phyloP scores from a whole-genome alignment of 2,113 vertebrate species.

The Garra rufa region DNA sequence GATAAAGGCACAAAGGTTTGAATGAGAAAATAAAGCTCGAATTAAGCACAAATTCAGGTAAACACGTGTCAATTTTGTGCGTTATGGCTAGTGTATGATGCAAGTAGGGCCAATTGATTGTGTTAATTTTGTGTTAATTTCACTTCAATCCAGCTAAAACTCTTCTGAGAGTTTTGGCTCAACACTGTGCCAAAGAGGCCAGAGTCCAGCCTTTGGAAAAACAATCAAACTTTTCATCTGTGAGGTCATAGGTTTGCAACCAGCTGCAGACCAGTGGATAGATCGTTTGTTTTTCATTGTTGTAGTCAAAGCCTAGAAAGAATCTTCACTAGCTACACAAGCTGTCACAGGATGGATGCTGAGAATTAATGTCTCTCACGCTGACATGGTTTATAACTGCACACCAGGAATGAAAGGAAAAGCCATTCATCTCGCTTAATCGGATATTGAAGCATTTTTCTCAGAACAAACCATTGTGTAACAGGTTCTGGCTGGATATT shows the following conservation, averaged over 20 bases:
- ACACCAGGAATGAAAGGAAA: conserved; percentile 7
- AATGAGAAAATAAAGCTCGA: no score
- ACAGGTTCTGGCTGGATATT: conserved; percentile 18
- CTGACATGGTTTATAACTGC: conserved; percentile 42
- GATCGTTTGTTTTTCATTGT: conserved; percentile 32
- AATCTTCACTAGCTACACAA: background rate
- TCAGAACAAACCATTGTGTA: conserved; percentile 35
- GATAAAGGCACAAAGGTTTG: no score
- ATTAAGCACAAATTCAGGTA: no score
- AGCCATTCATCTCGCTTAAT: conserved; percentile 9
- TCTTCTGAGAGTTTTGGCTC: background rate
- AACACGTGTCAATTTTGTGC: background rate
- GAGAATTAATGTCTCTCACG: conserved; percentile 22
- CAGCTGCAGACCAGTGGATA: conserved; percentile 51
- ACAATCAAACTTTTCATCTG: conserved; percentile 73
- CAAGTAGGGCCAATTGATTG: background rate
- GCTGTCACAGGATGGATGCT: background rate
- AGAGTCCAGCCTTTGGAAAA: conserved; percentile 68
- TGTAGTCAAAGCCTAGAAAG: background rate
- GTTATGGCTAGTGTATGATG: background rate
- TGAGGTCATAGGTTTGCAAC: conserved; percentile 63
- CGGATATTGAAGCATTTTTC: conserved; percentile 38
- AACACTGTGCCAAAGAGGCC: conserved; percentile 50
- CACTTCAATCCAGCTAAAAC: background rate
- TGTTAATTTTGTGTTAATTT: conserved; percentile 26